phyloP scores from a whole-genome alignment of 2,113 vertebrate genomes.

The Ibidorhyncha struthersii region DNA sequence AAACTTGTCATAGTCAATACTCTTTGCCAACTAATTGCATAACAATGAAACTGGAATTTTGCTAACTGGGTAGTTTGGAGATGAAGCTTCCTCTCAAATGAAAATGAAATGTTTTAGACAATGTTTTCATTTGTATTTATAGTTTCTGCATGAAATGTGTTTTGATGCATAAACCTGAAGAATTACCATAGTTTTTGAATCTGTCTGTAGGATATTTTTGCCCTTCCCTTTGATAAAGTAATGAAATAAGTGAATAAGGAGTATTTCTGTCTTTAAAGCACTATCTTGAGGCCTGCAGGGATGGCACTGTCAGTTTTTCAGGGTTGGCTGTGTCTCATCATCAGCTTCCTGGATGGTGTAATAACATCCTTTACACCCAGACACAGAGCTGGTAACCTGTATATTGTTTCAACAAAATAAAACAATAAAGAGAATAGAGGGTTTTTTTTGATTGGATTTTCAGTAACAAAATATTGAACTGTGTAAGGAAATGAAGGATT shows the following conservation, averaged over 20 bases:
- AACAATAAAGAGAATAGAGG: background rate
- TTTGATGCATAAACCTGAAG: background rate
- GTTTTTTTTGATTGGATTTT: background rate
- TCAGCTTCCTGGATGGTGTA: background rate
- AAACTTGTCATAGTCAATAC: background rate
- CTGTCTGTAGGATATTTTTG: background rate
- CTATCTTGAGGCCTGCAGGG: background rate
- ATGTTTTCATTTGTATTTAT: background rate
- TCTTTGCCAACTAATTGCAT: background rate
- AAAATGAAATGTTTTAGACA: background rate
- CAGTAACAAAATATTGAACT: background rate
- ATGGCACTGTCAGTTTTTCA: background rate
- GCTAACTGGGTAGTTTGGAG: background rate
- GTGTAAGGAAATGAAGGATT: background rate
- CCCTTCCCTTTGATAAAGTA: background rate
- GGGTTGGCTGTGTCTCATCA: background rate
- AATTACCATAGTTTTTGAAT: background rate
- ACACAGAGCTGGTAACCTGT: background rate
- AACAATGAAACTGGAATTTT: constrained; percentile 1
- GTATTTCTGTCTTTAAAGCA: background rate
- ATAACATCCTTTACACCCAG: background rate
- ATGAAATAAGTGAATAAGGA: background rate
- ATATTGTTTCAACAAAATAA: background rate
- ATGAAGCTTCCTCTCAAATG: background rate
- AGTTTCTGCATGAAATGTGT: background rate